Evolutionary conservation across 2,888 invertebrate genomes (phyloP).

Genomic region (Coelopa pilipes): DNA sequence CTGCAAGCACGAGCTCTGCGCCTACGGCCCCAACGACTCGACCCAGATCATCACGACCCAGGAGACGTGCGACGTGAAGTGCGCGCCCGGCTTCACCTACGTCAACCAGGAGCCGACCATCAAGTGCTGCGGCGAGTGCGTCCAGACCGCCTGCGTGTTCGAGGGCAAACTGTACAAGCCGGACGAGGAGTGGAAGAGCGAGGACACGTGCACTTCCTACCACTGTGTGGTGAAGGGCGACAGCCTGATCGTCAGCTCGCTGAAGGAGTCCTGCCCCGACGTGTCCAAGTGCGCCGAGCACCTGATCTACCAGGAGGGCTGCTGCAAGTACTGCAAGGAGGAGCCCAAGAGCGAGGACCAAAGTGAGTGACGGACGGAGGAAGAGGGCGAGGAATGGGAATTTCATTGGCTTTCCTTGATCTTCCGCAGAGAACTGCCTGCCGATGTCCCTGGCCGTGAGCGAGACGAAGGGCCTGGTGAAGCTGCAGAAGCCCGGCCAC

Average conservation of each 20-base stretch:
- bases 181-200: slow-evolving; percentile 72
- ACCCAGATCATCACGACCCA: slow-evolving; percentile 52
- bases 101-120: slow-evolving; percentile 53
- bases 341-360: slow-evolving; percentile 63
- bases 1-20: slow-evolving; percentile 63
- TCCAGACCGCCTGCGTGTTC: slow-evolving; percentile 71
- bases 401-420: neutral
- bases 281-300: slow-evolving; percentile 70
- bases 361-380: slow-evolving; percentile 47
- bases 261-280: slow-evolving; percentile 73
- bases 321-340: slow-evolving; percentile 75
- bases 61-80: slow-evolving; percentile 56
- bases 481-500: slow-evolving; percentile 66
- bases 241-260: slow-evolving; percentile 70
- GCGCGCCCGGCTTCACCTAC: slow-evolving; percentile 72
- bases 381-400: neutral
- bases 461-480: slow-evolving; percentile 72
- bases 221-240: slow-evolving; percentile 68
- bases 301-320: slow-evolving; percentile 70
- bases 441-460: slow-evolving; percentile 69
- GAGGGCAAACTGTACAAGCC: slow-evolving; percentile 68
- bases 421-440: slow-evolving; percentile 69
- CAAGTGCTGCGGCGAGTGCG: slow-evolving; percentile 75
- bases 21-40: slow-evolving; percentile 59
- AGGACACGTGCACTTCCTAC: slow-evolving; percentile 75